Evolutionary conservation across 92 coral and sea anemone species (phyloP).

Genomic region (Meandrina meandrites): DNA sequence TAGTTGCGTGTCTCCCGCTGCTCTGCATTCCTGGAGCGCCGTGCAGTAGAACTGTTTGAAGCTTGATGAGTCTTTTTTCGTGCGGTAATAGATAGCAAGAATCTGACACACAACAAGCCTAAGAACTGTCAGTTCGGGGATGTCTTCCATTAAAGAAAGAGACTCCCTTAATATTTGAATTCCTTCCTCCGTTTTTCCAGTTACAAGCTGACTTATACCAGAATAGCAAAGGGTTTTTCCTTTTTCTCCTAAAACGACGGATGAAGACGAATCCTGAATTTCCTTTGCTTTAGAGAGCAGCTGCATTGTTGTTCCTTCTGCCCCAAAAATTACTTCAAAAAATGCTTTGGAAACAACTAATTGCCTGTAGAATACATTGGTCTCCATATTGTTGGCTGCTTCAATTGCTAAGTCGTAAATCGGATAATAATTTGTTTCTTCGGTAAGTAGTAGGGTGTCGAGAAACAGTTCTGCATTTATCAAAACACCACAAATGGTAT

Average conservation of each 20-base stretch:
- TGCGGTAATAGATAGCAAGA: not conserved
- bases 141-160: not conserved
- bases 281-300: not conserved
- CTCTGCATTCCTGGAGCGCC: not conserved
- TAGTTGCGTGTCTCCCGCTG: not conserved
- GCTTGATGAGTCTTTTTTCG: not conserved
- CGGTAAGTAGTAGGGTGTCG: too few relatives aligned
- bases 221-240: constrained; percentile 29
- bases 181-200: constrained; percentile 1
- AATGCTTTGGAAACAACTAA: constrained; percentile 7
- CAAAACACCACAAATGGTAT: too few relatives aligned
- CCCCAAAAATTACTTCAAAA: not conserved
- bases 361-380: not conserved
- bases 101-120: constrained; percentile 1
- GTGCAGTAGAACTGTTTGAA: not conserved
- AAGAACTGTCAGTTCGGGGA: not conserved
- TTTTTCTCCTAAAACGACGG: not conserved
- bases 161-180: constrained; percentile 4
- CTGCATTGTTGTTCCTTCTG: not conserved
- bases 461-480: too few relatives aligned
- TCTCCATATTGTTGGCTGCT: not conserved
- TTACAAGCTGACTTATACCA: constrained; percentile 11
- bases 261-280: not conserved
- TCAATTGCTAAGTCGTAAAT: constrained; percentile 23
- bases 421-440: too few relatives aligned